Percentiles rank a stretch among this genome's conserved stretches.
Evolutionary conservation across 2,888 invertebrate species (phyloP).

Genomic region (Ischnus inquisitorius): DNA sequence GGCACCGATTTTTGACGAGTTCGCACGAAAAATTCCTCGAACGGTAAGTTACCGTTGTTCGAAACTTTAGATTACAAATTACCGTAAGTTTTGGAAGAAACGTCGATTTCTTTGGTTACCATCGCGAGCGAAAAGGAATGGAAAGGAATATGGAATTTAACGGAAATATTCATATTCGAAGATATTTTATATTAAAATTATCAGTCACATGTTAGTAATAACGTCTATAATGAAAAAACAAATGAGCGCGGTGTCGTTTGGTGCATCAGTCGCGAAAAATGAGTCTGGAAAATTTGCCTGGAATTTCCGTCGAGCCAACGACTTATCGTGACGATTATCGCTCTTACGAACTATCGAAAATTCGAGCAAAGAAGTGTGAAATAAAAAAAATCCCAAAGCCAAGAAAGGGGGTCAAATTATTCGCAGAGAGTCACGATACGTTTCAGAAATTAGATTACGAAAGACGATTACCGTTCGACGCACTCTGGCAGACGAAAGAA

Average conservation of each 20-base stretch:
- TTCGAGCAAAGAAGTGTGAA: background rate
- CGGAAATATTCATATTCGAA: too few relatives aligned
- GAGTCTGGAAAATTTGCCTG: slow-evolving; percentile 38
- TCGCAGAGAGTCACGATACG: slow-evolving; percentile 64
- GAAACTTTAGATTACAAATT: background rate
- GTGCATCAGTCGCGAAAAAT: slow-evolving; percentile 3
- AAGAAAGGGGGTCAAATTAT: slow-evolving; percentile 17
- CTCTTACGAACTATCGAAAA: background rate
- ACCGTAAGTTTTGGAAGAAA: background rate
- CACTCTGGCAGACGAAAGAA: slow-evolving; percentile 80
- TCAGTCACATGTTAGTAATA: background rate
- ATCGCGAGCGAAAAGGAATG: background rate
- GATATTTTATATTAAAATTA: background rate
- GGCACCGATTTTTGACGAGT: background rate
- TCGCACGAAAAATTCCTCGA: background rate
- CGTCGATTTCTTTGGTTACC: background rate
- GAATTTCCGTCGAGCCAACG: slow-evolving; percentile 54
- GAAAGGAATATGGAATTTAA: background rate
- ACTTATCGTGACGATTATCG: slow-evolving; percentile 62
- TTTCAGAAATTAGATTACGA: slow-evolving; percentile 65
- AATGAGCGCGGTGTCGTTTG: background rate
- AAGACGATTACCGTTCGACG: slow-evolving; percentile 78
- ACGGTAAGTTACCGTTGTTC: background rate
- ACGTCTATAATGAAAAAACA: background rate
- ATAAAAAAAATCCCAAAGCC: background rate